These are phyloP conservation scores for Octodon degus DNA, from an alignment of 2,113 vertebrate species.

Conservation along the genomic window DNA sequence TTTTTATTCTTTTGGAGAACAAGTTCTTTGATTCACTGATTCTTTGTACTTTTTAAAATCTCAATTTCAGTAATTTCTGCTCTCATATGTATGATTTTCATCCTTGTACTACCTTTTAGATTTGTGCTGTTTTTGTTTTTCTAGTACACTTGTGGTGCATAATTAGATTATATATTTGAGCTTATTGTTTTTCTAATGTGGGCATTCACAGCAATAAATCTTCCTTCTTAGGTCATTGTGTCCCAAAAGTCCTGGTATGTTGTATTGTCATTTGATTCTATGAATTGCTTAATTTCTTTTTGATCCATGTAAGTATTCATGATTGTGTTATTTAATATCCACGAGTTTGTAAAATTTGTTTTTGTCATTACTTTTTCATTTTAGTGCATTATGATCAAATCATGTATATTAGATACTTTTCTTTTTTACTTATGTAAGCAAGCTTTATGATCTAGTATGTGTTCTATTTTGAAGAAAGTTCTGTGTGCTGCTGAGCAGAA, in stretches of 20 bases:
- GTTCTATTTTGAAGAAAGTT: neutral
- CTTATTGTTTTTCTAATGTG: neutral
- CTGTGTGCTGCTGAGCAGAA: neutral
- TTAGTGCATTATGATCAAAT: neutral
- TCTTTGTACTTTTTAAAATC: neutral
- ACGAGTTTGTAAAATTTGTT: neutral
- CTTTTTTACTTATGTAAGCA: neutral
- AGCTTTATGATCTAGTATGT: neutral
- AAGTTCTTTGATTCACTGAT: neutral
- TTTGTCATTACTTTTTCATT: neutral
- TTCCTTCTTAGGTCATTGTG: neutral
- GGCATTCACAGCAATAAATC: neutral
- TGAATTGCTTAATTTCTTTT: neutral
- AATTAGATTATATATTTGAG: neutral
- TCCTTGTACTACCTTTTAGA: neutral
- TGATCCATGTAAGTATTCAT: neutral
- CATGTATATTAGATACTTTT: neutral
- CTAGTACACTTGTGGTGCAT: neutral
- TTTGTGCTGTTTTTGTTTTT: neutral
- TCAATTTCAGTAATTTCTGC: neutral
- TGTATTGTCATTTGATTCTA: neutral
- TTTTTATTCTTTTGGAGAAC: neutral
- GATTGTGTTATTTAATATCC: neutral
- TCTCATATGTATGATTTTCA: neutral
- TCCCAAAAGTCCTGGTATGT: neutral